phyloP scores from a whole-genome alignment of 2,888 invertebrate species.

The Trisateles emortualis region DNA sequence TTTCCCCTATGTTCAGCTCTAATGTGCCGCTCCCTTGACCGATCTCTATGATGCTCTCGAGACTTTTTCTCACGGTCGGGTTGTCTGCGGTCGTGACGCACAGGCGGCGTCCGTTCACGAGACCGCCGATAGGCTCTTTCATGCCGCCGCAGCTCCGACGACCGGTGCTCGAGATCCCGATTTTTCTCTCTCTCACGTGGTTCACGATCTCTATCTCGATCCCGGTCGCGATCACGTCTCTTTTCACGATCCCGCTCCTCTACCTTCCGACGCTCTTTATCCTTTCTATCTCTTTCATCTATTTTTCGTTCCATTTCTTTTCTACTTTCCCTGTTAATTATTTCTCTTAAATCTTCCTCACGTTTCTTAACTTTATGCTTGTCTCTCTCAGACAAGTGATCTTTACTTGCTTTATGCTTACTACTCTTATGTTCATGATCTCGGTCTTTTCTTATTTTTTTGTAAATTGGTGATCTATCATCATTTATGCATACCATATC shows the following conservation, averaged over 20 bases:
- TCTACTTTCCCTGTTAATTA: constrained; percentile 69
- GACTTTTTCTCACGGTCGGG: constrained; percentile 46
- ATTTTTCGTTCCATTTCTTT: constrained; percentile 65
- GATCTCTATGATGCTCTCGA: constrained; percentile 53
- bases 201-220: constrained; percentile 57
- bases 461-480: constrained; percentile 80
- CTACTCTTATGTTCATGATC: constrained; percentile 62
- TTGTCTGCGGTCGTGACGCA: constrained; percentile 46
- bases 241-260: constrained; percentile 52
- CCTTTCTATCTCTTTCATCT: constrained; percentile 61
- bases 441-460: constrained; percentile 70
- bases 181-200: constrained; percentile 56
- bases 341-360: constrained; percentile 78
- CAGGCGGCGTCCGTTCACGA: constrained; percentile 43
- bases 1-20: constrained; percentile 56
- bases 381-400: constrained; percentile 61
- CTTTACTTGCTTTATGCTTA: constrained; percentile 75
- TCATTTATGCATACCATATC: constrained; percentile 77
- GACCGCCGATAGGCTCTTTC: constrained; percentile 49
- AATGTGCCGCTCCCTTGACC: constrained; percentile 66
- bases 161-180: constrained; percentile 33
- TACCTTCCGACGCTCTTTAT: constrained; percentile 61
- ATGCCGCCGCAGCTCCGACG: constrained; percentile 38
- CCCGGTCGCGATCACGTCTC: constrained; percentile 52
- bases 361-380: constrained; percentile 63